Evolutionary conservation across 2,113 vertebrate genomes (phyloP).

Genomic region (Enhydra lutris): DNA sequence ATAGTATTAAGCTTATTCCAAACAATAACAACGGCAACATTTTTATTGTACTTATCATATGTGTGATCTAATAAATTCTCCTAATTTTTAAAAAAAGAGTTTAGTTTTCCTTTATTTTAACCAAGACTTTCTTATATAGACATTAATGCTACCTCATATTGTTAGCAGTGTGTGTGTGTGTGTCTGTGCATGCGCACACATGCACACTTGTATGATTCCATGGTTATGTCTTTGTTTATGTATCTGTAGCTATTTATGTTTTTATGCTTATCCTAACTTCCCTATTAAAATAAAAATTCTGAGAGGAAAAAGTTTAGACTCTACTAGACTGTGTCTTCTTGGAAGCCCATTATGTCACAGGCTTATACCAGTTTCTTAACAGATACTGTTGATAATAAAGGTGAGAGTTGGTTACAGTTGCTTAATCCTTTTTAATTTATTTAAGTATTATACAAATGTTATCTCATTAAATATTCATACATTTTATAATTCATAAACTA

Average conservation of each 20-base stretch:
- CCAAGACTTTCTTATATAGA: neutral
- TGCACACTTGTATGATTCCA: neutral
- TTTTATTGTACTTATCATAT: neutral
- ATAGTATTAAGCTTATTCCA: neutral
- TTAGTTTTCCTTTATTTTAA: neutral
- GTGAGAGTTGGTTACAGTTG: neutral
- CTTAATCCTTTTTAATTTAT: neutral
- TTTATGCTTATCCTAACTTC: neutral
- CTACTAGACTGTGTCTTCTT: neutral
- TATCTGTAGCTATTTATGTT: neutral
- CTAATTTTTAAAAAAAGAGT: neutral
- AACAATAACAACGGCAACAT: neutral
- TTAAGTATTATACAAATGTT: neutral
- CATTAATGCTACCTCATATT: neutral
- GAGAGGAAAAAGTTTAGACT: neutral
- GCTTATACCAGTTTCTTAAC: neutral
- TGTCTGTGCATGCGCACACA: fast-evolving
- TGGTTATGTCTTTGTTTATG: neutral
- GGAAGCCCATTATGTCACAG: neutral
- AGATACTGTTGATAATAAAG: neutral
- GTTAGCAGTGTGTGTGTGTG: neutral
- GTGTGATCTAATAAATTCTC: neutral
- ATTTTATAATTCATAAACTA: neutral
- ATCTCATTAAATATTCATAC: neutral
- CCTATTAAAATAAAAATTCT: neutral